Evolutionary conservation across 2,113 vertebrate species (phyloP), one percentile per base, ranked within the genome.

Genomic region (Petromus typicus): DNA sequence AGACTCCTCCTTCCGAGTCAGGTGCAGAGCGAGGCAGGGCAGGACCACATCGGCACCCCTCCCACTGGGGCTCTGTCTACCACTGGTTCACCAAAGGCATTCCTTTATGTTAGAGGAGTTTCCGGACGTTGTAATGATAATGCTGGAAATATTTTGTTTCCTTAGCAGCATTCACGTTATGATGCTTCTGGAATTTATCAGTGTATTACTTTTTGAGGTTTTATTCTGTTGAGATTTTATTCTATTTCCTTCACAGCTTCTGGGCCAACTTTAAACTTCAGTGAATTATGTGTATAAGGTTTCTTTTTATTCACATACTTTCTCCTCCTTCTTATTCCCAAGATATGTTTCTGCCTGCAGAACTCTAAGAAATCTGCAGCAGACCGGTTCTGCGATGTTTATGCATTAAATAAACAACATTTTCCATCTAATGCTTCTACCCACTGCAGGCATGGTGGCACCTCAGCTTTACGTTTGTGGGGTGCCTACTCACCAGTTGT

Each of bases 401-500:
- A 61, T n/a, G 63, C 45, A 81, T 73, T 54, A 93, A 71, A 75
- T 75, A 92, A 96, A 45, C 67, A 88, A 91, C 0, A 2, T 45
- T 83, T 89, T 89, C 92, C 63, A 43, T 89, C 23, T 64, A 84
- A 87, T 13, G 48, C 45, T 92, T 86, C 43, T 95, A 64, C 90
- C 30, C 43, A 27, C 59, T 96, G 48, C 0, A 86, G 81, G 67
- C 93, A 84, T 4, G 7, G 56, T 45, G 30, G 67, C 12, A 40
- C 5, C 17, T 87, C 34, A 43, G n/a, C 48, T 30, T 95, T 87
- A 57, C 6, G 51, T 71, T 23, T 89, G 75, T 93, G 25, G 63
- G 51, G 61, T 11, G 6, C 23, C 86, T 85, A 98, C 98, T 97
- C 97, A 99, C 99, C 99, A 98, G 96, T 98, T 98, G 94, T 99